Conservation (phyloP, 2,113 vertebrate species). For the Callaeas wilsoni region DNA sequence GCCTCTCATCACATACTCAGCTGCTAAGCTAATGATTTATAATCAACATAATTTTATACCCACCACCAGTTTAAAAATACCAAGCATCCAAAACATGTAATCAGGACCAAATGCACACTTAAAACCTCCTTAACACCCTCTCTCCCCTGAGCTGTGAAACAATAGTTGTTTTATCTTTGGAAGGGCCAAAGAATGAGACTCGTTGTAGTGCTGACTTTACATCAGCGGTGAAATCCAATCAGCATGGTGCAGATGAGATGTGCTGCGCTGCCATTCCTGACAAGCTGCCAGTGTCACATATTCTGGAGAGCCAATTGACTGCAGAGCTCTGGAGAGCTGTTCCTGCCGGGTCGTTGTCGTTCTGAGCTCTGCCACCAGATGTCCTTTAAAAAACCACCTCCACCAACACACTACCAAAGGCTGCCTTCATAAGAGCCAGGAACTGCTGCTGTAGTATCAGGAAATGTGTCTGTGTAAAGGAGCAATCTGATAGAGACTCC, state of each 20-base stretch:
- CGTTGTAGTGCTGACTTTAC: background rate
- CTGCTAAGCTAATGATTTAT: background rate
- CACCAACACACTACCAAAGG: background rate
- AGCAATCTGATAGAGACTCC: background rate
- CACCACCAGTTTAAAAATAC: background rate
- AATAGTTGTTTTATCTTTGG: background rate
- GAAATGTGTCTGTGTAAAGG: background rate
- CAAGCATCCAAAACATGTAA: background rate
- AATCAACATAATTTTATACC: background rate
- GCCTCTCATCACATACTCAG: background rate
- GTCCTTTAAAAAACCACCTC: background rate
- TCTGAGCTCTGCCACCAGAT: conserved; percentile 26
- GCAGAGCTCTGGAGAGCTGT: background rate
- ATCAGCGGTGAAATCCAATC: background rate
- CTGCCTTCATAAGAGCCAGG: background rate
- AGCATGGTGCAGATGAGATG: background rate
- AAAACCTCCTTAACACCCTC: background rate
- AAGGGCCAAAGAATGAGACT: background rate
- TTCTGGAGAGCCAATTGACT: background rate
- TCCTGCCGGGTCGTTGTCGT: background rate
- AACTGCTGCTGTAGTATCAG: background rate
- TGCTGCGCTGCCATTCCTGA: background rate
- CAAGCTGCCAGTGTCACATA: background rate
- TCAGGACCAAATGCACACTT: background rate
- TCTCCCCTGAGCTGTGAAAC: background rate